Conservation (phyloP, 2,888 invertebrate genomes). For the Athalia circularis region DNA sequence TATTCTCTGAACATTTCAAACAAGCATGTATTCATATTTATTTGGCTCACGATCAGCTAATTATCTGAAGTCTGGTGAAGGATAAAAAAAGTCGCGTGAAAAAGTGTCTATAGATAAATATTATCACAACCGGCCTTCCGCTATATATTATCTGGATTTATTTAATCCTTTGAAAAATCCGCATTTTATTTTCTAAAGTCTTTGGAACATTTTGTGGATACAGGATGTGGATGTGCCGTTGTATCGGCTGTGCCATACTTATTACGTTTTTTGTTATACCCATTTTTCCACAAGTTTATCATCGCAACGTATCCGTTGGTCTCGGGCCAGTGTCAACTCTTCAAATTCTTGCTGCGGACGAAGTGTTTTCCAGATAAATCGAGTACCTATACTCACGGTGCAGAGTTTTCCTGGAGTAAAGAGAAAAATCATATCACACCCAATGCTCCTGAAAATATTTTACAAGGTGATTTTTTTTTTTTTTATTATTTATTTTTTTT, state of each 20-base stretch:
- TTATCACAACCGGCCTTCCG: neutral
- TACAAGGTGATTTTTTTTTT: neutral
- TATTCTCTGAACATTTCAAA: no score
- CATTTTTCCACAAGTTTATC: neutral
- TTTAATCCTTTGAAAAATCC: neutral
- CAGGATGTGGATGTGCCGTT: neutral
- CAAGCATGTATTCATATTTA: no score
- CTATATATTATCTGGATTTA: neutral
- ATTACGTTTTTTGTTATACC: neutral
- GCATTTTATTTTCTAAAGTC: conserved; percentile 2
- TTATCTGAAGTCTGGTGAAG: neutral
- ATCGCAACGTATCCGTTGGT: neutral
- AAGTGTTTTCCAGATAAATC: neutral
- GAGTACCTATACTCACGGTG: neutral
- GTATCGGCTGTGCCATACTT: conserved; percentile 9
- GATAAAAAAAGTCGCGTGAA: neutral
- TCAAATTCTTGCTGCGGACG: neutral
- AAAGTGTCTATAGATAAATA: neutral
- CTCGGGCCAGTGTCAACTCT: conserved; percentile 2
- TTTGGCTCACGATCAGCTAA: neutral
- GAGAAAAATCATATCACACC: conserved; percentile 7
- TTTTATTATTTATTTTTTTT: no score
- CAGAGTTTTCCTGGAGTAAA: neutral
- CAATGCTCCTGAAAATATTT: neutral
- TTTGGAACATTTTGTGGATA: neutral